Percentiles rank a stretch among this genome's conserved stretches.
Evolutionary conservation across 2,888 invertebrate species (phyloP).

Genomic region (Caenorhabditis sp.): DNA sequence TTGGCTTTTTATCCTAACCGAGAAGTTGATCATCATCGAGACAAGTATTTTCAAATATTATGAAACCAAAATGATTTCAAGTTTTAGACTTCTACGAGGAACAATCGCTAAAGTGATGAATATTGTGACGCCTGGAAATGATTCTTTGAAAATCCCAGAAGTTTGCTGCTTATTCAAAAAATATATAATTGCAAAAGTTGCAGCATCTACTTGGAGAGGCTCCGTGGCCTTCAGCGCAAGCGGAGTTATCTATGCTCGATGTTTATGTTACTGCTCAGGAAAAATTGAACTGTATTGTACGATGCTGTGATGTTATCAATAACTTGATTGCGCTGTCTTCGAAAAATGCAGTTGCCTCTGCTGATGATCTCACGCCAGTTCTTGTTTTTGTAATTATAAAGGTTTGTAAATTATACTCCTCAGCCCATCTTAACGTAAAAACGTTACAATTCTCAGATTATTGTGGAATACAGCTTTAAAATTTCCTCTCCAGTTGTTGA

Average conservation of each 20-base stretch:
- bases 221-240: conserved; percentile 95
- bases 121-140: conserved; percentile 7
- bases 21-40: conserved; percentile 92
- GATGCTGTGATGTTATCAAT: conserved; percentile 92
- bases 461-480: too few relatives aligned
- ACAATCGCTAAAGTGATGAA: conserved; percentile 30
- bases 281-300: conserved; percentile 62
- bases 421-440: too few relatives aligned
- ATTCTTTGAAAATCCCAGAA: conserved; percentile 43
- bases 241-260: conserved; percentile 89
- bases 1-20: conserved; percentile 96
- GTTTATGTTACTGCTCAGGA: conserved; percentile 84
- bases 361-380: conserved; percentile 95
- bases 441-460: too few relatives aligned
- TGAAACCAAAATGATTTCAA: background rate
- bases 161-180: background rate
- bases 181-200: background rate
- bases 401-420: too few relatives aligned
- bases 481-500: too few relatives aligned
- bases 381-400: conserved; percentile 93
- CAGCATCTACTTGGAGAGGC: conserved; percentile 86
- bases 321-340: conserved; percentile 89
- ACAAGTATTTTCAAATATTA: conserved; percentile 83
- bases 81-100: conserved; percentile 25
- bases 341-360: conserved; percentile 83